Evolutionary conservation across 2,888 invertebrate genomes (phyloP), one percentile per base, ranked within the genome.

Genomic region (Oscheius sp.): DNA sequence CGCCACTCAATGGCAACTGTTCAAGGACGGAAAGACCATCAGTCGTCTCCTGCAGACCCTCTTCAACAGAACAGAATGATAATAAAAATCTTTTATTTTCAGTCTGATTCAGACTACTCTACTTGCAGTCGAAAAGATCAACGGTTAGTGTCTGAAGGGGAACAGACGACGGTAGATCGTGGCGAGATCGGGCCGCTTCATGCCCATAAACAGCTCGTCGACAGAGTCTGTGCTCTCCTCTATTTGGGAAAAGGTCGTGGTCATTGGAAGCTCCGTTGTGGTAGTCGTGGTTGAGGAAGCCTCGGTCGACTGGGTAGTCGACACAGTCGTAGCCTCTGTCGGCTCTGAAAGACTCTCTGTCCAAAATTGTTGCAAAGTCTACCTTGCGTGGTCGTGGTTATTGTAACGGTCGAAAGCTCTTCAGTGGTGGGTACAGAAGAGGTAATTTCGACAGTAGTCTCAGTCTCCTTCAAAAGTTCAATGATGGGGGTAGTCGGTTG

Each of bases 161-260:
- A 75, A 75, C 11, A 75, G 72, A 11, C 75, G 63, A 5, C 75
- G 63, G 59, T 75, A 75, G 59, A 75, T 75, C 9, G 75, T 75
- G 11, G 75, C 75, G n/a, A 75, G 66, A 42, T 75, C 75, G 47
- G 75, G 75, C 13, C 59, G 21, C 48, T 62, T 65, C 51, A 71
- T 72, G 1, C 63, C 63, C 48, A 70, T 68, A 58, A 75, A 75
- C 33, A 63, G 53, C 42, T 42, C 35, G 1, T 68, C 66, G 2
- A 29, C 57, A 33, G 65, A 32, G 11, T 63, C 65, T 7, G 74
- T 74, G 5, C 55, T 66, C 59, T 51, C 50, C 37, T 68, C 68
- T 7, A 73, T 35, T 13, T 37, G 21, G 13, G 53, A 29, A 37
- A 55, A 47, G 37, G 57, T 59, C 21, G 74, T 74, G n/a, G 58